Evolutionary conservation across 2,113 vertebrate genomes (phyloP), one percentile per base, ranked within the genome.

Genomic region (Pteronura brasiliensis): DNA sequence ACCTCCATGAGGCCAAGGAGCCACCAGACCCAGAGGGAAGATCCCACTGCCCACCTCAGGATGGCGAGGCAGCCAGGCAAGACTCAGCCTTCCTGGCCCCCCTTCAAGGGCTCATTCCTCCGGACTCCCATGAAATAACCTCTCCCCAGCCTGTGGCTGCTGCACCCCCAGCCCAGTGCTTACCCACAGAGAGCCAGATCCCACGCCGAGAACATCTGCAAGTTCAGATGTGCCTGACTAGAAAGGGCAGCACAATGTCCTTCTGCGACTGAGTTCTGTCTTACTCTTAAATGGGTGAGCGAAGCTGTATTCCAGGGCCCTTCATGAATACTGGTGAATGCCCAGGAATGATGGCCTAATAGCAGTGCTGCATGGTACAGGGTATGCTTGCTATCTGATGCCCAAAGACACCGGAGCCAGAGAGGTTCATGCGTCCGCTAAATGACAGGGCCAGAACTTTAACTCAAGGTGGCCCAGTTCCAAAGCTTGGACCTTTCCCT

Each of bases 311-410:
- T 13, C 65, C n/a, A 17, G 86, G 27, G 0, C 47, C 61, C 10
- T 61, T 74, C 2, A 9, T 20, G 57, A 55, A 76, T 10, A 21
- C 34, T 27, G n/a, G 1, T 6, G 1, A 15, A 6, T 13, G 39
- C 9, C 34, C 4, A 7, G 29, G 31, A 42, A 39, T n/a, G 49
- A 57, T 0, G 6, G 55, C 11, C 8, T 2, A 63, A 59, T 4
- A 11, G 55, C 12, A 2, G 14, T 11, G 34, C 34, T 44, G 74
- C 0, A 4, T 0, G 2, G 59, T 9, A 23, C 31, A 7, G 2
- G 10, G 31, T 2, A 55, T 4, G 31, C 59, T 34, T 2, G 4
- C 1, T 0, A 23, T 14, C 1, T 25, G 84, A 44, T 25, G 14
- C 72, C 14, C 0, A 0, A 47, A 63, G 71, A 39, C 12, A 7